Percentiles rank a stretch among this genome's conserved stretches.
Evolutionary conservation across 2,797 vertebrate genomes (phyloP).

Genomic region (Halcyon smyrnensis): DNA sequence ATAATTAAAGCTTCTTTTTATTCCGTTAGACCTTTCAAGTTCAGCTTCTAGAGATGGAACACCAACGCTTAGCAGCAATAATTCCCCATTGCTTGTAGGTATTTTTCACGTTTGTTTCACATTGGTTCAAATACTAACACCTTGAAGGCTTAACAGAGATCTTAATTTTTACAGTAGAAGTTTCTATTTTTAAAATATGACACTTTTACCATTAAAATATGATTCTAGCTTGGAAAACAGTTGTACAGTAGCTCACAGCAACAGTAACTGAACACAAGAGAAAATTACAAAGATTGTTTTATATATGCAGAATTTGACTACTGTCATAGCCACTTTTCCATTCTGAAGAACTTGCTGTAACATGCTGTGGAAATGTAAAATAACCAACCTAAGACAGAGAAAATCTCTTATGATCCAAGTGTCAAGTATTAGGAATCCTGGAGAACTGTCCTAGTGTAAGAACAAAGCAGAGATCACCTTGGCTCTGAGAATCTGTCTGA

Average conservation of each 20-base stretch:
- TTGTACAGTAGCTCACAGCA: background rate
- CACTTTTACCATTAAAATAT: background rate
- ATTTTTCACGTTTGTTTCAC: constrained; percentile 26
- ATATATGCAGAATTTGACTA: background rate
- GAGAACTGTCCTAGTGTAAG: background rate
- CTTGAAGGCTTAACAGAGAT: background rate
- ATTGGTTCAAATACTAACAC: background rate
- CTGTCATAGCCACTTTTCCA: background rate
- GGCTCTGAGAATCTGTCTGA: background rate
- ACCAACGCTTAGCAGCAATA: constrained; percentile 72
- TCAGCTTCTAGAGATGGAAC: constrained; percentile 80
- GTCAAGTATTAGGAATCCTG: background rate
- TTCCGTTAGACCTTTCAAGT: constrained; percentile 76
- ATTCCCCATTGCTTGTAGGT: constrained; percentile 80
- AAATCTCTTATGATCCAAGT: background rate
- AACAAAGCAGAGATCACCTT: background rate
- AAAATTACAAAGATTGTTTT: background rate
- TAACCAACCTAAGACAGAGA: background rate
- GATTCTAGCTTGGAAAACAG: background rate
- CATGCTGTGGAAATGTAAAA: background rate
- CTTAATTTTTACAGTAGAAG: background rate
- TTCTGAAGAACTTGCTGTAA: background rate
- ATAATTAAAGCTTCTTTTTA: constrained; percentile 36
- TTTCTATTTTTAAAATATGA: background rate
- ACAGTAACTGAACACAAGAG: background rate